Evolutionary conservation across 2,888 invertebrate genomes (phyloP).

Genomic region (Ormyrus labotus): DNA sequence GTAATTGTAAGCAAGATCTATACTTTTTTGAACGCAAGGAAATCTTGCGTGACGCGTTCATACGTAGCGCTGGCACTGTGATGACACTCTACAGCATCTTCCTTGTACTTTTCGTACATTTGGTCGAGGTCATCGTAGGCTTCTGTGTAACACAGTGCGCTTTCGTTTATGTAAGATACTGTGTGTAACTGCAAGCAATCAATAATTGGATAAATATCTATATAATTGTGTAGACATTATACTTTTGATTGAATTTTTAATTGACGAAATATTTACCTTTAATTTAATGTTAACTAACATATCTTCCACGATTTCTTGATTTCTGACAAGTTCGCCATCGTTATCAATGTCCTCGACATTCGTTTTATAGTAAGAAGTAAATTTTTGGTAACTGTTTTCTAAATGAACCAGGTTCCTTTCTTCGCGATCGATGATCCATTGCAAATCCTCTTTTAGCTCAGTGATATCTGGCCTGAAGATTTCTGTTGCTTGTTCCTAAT

Average conservation of each 20-base stretch:
- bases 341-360: slow-evolving; percentile 5
- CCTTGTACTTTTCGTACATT: slow-evolving; percentile 1
- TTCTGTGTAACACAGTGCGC: slow-evolving; percentile 3
- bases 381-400: neutral
- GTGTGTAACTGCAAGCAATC: no score
- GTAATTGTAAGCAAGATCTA: no score
- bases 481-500: no score
- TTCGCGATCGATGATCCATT: slow-evolving; percentile 4
- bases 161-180: no score
- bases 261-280: no score
- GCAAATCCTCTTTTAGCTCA: neutral
- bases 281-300: no score
- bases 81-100: neutral
- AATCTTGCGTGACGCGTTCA: no score
- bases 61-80: neutral
- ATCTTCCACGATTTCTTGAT: neutral
- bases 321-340: neutral
- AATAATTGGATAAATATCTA: no score
- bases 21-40: no score
- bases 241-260: no score
- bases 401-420: neutral
- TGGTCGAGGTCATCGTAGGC: neutral
- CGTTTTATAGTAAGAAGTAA: neutral
- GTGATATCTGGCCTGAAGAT: no score
- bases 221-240: no score